Percentiles rank a stretch among this genome's conserved stretches.
Evolutionary conservation across 2,113 vertebrate species (phyloP).

Genomic region (Pollachius pollachius): DNA sequence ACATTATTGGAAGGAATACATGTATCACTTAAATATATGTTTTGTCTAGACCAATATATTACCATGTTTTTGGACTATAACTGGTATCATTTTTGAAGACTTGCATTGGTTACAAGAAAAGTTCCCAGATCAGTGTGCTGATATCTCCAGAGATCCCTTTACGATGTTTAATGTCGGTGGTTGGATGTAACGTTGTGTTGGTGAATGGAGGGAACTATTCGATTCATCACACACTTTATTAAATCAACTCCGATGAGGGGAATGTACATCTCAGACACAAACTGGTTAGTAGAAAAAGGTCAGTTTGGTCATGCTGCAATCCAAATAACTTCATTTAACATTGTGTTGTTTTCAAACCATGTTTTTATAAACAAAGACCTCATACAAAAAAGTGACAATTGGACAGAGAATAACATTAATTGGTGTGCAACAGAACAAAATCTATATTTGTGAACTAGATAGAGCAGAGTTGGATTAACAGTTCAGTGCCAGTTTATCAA

Average conservation of each 20-base stretch:
- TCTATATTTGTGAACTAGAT: slow-evolving; percentile 54
- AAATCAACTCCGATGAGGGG: slow-evolving; percentile 60
- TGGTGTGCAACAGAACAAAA: slow-evolving; percentile 51
- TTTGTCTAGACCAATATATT: too few relatives aligned
- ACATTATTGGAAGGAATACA: too few relatives aligned
- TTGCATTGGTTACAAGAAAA: neutral
- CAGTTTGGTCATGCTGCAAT: slow-evolving; percentile 56
- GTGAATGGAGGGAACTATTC: neutral
- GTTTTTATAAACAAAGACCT: slow-evolving; percentile 26
- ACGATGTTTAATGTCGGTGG: too few relatives aligned
- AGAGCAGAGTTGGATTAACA: slow-evolving; percentile 18
- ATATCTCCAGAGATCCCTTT: too few relatives aligned
- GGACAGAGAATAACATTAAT: slow-evolving; percentile 28
- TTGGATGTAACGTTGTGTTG: too few relatives aligned
- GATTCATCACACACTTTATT: slow-evolving; percentile 51
- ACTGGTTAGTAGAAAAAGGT: slow-evolving; percentile 53
- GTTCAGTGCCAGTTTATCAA: slow-evolving; percentile 44
- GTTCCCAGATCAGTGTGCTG: neutral
- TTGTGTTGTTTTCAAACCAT: slow-evolving; percentile 14
- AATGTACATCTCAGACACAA: slow-evolving; percentile 60
- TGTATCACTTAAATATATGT: too few relatives aligned
- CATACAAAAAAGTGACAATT: slow-evolving; percentile 35
- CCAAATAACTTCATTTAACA: slow-evolving; percentile 20
- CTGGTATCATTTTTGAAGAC: too few relatives aligned
- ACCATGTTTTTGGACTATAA: too few relatives aligned